Evolutionary conservation across 2,888 invertebrate genomes (phyloP).

Genomic region (Rapana venosa): DNA sequence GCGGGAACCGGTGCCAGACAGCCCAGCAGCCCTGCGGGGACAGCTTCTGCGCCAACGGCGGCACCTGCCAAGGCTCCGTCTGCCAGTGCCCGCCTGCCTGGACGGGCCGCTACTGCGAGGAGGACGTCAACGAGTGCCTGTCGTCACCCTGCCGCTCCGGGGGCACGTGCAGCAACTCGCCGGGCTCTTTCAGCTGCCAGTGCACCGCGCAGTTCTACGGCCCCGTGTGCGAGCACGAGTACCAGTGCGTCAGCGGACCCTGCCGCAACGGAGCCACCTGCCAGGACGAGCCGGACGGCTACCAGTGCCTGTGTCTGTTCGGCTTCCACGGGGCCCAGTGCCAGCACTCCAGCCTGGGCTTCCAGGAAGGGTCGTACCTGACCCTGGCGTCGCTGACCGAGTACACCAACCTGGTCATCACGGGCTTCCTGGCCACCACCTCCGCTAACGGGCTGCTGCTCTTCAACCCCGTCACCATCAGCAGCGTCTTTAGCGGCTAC

Average conservation of each 20-base stretch:
- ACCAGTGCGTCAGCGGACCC: constrained; percentile 65
- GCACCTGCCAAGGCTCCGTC: constrained; percentile 83
- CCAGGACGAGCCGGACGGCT: constrained; percentile 83
- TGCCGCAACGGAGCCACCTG: constrained; percentile 70
- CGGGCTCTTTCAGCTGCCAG: constrained; percentile 66
- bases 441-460: constrained; percentile 91
- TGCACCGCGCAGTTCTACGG: constrained; percentile 71
- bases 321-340: constrained; percentile 93
- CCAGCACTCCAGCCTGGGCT: constrained; percentile 93
- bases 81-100: constrained; percentile 69
- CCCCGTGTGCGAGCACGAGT: constrained; percentile 61
- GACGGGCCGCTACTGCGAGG: constrained; percentile 66
- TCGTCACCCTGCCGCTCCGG: constrained; percentile 92
- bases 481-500: constrained; percentile 85
- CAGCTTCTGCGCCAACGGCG: constrained; percentile 94
- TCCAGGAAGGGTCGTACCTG: constrained; percentile 93
- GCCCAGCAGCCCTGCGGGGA: constrained; percentile 91
- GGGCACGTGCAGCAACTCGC: constrained; percentile 84
- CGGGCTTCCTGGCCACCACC: constrained; percentile 91
- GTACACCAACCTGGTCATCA: constrained; percentile 92
- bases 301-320: constrained; percentile 87
- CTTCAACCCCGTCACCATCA: constrained; percentile 89
- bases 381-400: constrained; percentile 89
- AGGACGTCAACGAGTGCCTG: constrained; percentile 82
- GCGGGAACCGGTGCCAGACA: constrained; percentile 93